Conservation (phyloP, 1,140 invertebrate genomes). For the Pantala flavescens region DNA sequence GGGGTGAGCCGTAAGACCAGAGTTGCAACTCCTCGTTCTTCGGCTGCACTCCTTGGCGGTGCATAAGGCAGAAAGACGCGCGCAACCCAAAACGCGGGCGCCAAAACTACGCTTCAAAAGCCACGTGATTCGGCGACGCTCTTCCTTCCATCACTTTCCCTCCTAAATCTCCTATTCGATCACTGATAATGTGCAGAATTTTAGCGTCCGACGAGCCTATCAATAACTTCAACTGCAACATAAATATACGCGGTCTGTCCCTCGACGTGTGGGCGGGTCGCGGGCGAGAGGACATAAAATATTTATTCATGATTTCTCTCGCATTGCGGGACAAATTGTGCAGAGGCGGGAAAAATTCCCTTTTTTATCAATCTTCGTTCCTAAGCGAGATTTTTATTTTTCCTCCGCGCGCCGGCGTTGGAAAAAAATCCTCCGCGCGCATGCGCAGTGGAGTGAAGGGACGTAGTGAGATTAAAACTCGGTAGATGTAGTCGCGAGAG, state of each 20-base stretch:
- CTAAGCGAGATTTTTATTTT: too few relatives aligned
- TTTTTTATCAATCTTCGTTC: too few relatives aligned
- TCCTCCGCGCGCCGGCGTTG: too few relatives aligned
- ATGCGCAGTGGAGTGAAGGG: too few relatives aligned
- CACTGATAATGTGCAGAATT: not conserved
- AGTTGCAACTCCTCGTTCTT: not conserved
- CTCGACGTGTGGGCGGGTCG: not conserved
- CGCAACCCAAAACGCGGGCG: too few relatives aligned
- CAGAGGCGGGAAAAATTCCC: too few relatives aligned
- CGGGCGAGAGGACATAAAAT: not conserved
- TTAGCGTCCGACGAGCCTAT: not conserved
- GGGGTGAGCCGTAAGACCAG: not conserved
- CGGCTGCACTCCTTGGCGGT: not conserved
- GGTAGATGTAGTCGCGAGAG: too few relatives aligned
- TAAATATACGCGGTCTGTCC: not conserved
- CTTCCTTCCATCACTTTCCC: not conserved
- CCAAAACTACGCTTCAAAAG: too few relatives aligned
- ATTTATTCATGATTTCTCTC: conserved; percentile 8
- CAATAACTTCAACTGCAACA: conserved; percentile 6
- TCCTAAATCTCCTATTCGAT: not conserved
- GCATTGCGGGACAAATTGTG: not conserved
- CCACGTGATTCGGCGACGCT: too few relatives aligned
- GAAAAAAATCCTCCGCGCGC: too few relatives aligned
- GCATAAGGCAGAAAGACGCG: too few relatives aligned
- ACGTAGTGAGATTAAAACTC: too few relatives aligned